Base-by-base conservation (phyloP, 92 coral and sea anemone genomes). In the Phenganax stokvisi region DNA sequence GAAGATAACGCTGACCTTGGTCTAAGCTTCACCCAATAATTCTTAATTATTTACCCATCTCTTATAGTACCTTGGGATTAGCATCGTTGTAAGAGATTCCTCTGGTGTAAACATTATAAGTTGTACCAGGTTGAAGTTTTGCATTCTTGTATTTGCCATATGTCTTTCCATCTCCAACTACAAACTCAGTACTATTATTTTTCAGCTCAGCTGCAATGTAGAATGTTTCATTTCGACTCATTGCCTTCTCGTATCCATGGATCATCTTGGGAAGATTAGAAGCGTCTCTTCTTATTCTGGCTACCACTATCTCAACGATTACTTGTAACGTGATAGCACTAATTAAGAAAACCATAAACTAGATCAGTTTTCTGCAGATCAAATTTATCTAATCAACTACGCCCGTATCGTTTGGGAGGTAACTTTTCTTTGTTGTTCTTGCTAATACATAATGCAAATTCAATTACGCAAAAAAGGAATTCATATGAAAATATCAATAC, bases 201-300 rank as follows among this genome's bases (percentile, higher is more conserved):
- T 16, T 16, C 77, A 92, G 85, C 79, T 86, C 86, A 6, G 97
- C 97, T n/a, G 98, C 89, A 6, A 94, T 71, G 74, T 94, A 94
- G 66, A 68, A 90, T 8, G 70, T 80, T 2, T 83, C 77, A 1
- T 91, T 89, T 12, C 17, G 31, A 28, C 84, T 65, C 13, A 30
- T 74, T 1, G 92, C 96, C 16, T 57, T 68, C 10, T 78, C 44
- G 84, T 81, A 89, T 20, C 53, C 83, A 25, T 12, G 15, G 57
- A 89, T 52, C 0, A 61, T 16, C 7, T 77, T 62, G 17, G 92
- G 91, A 47, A 87, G 64, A 13, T 81, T 65, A 16, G 29, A n/a
- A 9, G 86, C 60, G 25, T 80, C 66, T 13, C 92, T 88, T 65
- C 83, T 86, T 54, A 61, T 52, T 56, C 57, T 25, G 25, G 72